Evolutionary conservation across 2,113 vertebrate genomes (phyloP), one percentile per base, ranked within the genome.

Genomic region (Melanotaenia duboulayi): DNA sequence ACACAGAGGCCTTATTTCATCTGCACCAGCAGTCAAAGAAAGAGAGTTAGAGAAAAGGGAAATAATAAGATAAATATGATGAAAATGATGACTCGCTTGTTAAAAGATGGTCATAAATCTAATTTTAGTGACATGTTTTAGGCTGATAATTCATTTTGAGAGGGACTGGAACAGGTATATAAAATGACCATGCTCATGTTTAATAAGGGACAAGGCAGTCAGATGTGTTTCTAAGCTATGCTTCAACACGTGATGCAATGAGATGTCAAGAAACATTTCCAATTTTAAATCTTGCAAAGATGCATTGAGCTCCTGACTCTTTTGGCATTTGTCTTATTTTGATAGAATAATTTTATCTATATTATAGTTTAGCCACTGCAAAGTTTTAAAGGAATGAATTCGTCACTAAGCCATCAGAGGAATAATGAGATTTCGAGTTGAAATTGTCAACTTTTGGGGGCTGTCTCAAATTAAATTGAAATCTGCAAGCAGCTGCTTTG

Each of bases 1-100:
- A 69, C 54, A 35, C 40, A 3, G 72, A 39, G 49, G 62, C 80
- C 40, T 46, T 80, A 54, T 74, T 74, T 82, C 60, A 70, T 84
- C 70, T 44, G 28, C 14, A 50, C 39, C 44, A 14, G 37, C 2
- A 17, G 65, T 42, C 23, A 52, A 19, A 57, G 35, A 54, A 54
- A 20, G 50, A 58, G 61, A 20, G 3, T 46, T 1, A 42, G 17
- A 3, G 10, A 24, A 58, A n/a, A 60, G 56, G 16, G 22, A 37
- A 2, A 69, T 23, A 23, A 42, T 19, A 61, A 0, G 1, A 35
- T 9, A 12, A 51, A 42, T 14, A 24, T 46, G 28, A 35, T 35
- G 32, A 9, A 35, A 35, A 65, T 10, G 23, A 61, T 11, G 65
- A n/a, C 11, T 13, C 32, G n/a, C 35, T 16, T 1, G 28, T 49